Evolutionary conservation across 2,113 vertebrate genomes (phyloP), one percentile per base, ranked within the genome.

Genomic region (Coreoperca whiteheadi): DNA sequence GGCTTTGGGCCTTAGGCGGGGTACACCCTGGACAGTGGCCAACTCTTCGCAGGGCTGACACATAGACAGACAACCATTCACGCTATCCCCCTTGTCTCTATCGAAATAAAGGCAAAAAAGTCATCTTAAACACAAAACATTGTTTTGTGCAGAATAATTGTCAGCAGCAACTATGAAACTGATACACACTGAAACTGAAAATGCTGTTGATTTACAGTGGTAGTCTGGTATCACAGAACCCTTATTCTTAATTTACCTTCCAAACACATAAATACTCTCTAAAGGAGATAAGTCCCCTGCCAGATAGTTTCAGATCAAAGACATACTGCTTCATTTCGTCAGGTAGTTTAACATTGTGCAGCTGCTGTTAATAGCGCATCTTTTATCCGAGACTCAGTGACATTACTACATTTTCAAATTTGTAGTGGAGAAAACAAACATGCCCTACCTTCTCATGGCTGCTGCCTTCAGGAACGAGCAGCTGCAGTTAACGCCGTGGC

Each of bases 221-320:
- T 20, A 4, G 51, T 54, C 28, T 81, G 50, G 3, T 28, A 21
- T 63, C n/a, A 63, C 15, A 60, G 66, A 56, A 37, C 14, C 6
- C 10, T 23, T 48, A 23, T 43, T 73, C 25, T 60, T 32, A 54
- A 28, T 61, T 14, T 30, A 43, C 50, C 74, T 41, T n/a, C n/a
- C 46, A 74, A 56, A 63, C 48, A 46, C 67, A 56, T 48, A 78
- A 41, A 72, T 14, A 50, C 74, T 48, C 50, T 15, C 21, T 30
- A 53, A 70, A 48, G 30, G 50, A 72, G 43, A 28, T 61, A 39
- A 54, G 64, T 73, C 61, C 79, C 23, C 32, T 50, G 60, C 30
- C 50, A 20, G 34, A 39, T 65, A 28, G 12, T 9, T 59, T 59
- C 63, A 79, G 4, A 75, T 76, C 64, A 78, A 69, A 53, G 60